Evolutionary conservation across 2,888 invertebrate genomes (phyloP).

Genomic region (Scaptomyza cyrtandrae): DNA sequence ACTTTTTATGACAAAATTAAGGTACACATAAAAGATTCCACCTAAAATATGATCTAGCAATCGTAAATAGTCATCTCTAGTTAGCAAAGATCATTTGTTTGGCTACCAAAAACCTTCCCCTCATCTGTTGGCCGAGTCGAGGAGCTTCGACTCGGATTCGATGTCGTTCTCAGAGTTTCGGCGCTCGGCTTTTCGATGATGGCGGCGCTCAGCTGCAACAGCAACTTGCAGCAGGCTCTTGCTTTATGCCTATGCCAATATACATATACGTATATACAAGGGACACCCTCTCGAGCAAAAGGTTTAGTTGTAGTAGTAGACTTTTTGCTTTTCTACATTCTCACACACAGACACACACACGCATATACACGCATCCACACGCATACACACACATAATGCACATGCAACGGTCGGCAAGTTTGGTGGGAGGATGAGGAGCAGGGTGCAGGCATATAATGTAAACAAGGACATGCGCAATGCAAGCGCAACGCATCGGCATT

Average conservation of each 20-base stretch:
- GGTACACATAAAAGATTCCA: too few species aligned
- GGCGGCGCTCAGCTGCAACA: constrained; percentile 63
- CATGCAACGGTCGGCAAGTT: constrained; percentile 47
- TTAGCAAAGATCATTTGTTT: constrained; percentile 12
- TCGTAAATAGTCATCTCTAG: not conserved
- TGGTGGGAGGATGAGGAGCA: constrained; percentile 16
- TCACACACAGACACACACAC: constrained; percentile 37
- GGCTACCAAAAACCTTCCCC: not conserved
- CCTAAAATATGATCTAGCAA: not conserved
- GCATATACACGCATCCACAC: too few species aligned
- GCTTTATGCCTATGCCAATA: constrained; percentile 4
- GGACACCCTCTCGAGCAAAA: constrained; percentile 23
- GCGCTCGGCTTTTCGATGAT: constrained; percentile 17
- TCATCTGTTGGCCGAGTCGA: not conserved
- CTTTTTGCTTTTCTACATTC: constrained; percentile 77
- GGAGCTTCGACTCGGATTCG: constrained; percentile 22
- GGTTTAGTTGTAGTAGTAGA: constrained; percentile 73
- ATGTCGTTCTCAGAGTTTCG: constrained; percentile 31
- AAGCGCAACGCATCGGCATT: constrained; percentile 20
- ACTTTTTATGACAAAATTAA: too few species aligned
- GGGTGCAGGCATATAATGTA: constrained; percentile 71
- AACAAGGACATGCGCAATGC: constrained; percentile 77
- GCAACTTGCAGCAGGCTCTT: constrained; percentile 28
- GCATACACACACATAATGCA: constrained; percentile 22
- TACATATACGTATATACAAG: constrained; percentile 5